These are phyloP conservation scores for Poecile montanus DNA, from an alignment of 2,797 vertebrate species.

Conservation along the genomic window DNA sequence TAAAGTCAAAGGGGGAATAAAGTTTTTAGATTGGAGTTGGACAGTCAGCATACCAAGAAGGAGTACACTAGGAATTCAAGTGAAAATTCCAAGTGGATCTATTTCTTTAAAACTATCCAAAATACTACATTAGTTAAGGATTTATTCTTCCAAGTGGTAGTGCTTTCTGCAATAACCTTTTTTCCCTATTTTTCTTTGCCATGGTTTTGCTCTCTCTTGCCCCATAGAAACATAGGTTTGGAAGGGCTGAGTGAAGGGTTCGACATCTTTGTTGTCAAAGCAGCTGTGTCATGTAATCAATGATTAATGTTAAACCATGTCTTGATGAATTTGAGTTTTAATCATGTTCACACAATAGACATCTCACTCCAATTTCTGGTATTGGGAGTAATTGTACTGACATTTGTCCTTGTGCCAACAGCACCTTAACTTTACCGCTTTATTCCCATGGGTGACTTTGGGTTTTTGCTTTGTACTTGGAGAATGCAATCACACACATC, in stretches of 20 bases:
- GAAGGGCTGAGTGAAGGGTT: neutral
- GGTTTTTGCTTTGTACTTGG: neutral
- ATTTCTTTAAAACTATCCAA: neutral
- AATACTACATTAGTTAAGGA: neutral
- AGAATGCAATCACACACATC: neutral
- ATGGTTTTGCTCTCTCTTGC: neutral
- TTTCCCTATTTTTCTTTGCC: neutral
- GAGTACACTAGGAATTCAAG: neutral
- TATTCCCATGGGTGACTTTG: neutral
- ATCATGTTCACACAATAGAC: neutral
- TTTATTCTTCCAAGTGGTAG: neutral
- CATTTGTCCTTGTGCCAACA: neutral
- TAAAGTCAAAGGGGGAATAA: slow-evolving; percentile 43
- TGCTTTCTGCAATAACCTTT: neutral
- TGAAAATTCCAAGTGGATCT: neutral
- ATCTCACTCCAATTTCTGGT: neutral
- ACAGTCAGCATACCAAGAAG: neutral
- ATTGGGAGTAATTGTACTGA: neutral
- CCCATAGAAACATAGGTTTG: neutral
- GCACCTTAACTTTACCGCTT: neutral
- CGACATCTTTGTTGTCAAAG: neutral
- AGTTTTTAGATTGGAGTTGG: neutral
- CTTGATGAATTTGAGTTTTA: neutral
- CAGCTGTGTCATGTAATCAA: neutral
- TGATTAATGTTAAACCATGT: neutral